Percentiles rank a stretch among this genome's conserved stretches.
These are phyloP conservation scores for Muschampia staudingeri DNA, from an alignment of 2,888 invertebrate species.

Conservation along the genomic window DNA sequence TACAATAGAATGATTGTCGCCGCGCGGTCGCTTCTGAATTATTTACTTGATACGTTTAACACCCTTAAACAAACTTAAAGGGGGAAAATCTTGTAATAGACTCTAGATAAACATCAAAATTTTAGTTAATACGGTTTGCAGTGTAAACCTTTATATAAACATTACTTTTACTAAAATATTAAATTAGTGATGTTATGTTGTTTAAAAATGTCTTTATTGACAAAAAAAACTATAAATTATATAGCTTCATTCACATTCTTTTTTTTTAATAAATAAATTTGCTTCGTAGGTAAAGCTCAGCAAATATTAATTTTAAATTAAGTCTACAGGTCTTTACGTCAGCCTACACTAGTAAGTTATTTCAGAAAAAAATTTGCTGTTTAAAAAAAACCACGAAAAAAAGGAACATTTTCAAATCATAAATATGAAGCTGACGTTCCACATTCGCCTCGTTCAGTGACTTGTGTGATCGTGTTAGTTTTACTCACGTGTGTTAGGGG, in stretches of 20 bases:
- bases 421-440: conserved; percentile 52
- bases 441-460: conserved; percentile 57
- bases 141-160: too few relatives aligned
- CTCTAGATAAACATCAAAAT: neutral
- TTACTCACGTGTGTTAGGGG: conserved; percentile 62
- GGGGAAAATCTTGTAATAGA: neutral
- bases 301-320: too few relatives aligned
- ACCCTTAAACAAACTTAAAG: neutral
- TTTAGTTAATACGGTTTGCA: too few relatives aligned
- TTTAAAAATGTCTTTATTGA: too few relatives aligned
- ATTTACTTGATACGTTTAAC: conserved; percentile 13
- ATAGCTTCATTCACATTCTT: too few relatives aligned
- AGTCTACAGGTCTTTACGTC: too few relatives aligned
- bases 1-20: conserved; percentile 77
- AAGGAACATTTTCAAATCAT: conserved; percentile 6
- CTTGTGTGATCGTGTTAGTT: conserved; percentile 65
- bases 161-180: too few relatives aligned
- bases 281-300: too few relatives aligned
- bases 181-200: too few relatives aligned
- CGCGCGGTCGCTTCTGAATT: conserved; percentile 70
- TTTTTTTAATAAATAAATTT: too few relatives aligned
- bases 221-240: too few relatives aligned
- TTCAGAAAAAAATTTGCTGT: neutral
- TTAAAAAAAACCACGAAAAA: neutral
- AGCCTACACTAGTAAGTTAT: neutral